Evolutionary conservation across 1,140 invertebrate species (phyloP), one percentile per base, ranked within the genome.

Genomic region (Drosophila hydei): DNA sequence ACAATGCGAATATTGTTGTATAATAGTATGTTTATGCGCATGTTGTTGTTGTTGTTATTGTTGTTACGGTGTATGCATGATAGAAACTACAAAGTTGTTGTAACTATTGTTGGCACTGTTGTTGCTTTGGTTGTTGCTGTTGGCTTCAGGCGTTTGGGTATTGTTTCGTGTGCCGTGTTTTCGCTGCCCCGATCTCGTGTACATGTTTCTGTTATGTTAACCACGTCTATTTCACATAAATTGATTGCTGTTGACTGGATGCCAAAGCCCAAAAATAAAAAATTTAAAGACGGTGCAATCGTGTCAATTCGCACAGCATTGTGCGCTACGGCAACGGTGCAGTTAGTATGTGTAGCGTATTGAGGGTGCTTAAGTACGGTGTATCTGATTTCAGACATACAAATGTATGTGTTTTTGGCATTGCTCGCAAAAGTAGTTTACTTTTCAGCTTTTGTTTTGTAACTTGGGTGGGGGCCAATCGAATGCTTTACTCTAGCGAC

Each of bases 181-280:
- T 8, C 36, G 21, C 33, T 55, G 67, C 50, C 60, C 59, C 60
- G 30, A 50, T 51, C 47, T 71, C 54, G 59, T 71, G 59, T 68
- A 63, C 65, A 58, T 59, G 54, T 72, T 43, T 43, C 52, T 58
- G 55, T 59, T 60, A 21, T 72, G 73, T 75, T 52, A 72, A 67
- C 38, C 69, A 80, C 75, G 83, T 74, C 74, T 71, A 69, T 77
- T 77, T 80, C 77, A 77, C 60, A 85, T 77, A 87, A 85, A 80
- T 77, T 80, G 73, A 87, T 85, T 87, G 77, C 62, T 59, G 55
- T 67, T 72, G 69, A 72, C 69, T 72, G 45, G 54, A 52, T 67
- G 69, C 77, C 78, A 78, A 78, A 81, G 79, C 74, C 78, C 9
- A 33, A 11, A 11, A 33, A 33, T 3, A 2, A 33, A 33, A 33